Base-by-base conservation (phyloP, 92 coral and sea anemone genomes). In the Porites lobata region DNA sequence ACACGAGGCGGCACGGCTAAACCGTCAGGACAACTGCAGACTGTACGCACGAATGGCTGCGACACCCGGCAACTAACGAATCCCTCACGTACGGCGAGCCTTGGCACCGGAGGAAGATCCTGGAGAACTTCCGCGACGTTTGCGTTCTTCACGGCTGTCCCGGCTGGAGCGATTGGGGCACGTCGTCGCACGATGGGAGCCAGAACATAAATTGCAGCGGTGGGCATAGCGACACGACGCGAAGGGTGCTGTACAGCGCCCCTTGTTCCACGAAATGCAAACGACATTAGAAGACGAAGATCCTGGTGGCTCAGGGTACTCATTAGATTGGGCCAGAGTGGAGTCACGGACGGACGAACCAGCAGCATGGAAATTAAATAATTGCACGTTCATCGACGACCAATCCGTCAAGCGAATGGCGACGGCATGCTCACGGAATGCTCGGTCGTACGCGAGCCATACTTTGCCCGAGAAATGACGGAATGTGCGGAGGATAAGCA, bases 261-360 rank as follows among this genome's bases (percentile, higher is more conserved):
- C n/a, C 77, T 73, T 73, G 77, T 73, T 73, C 77, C 77, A 73
- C 26, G 77, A 73, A 73, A 73, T 73, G 26, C 77, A 73, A 0
- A 32, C 2, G 22, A 73, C 4, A 26, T n/a, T 22, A 22, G 24
- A 22, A 22, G 24, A 22, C 24, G 24, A 22, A 22, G 24, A 22
- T 22, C 24, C 24, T 22, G 24, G 24, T 22, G 24, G 24, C 24
- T 22, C 24, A 22, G 24, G 24, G 24, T 22, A 22, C 24, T 22
- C 24, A 22, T 22, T 22, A 22, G 24, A 22, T 22, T 22, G 24
- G 24, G 24, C 24, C 24, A 22, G 24, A 0, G 24, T 22, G 24
- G 24, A 22, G 24, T 22, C 24, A 22, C 24, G 24, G 24, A 22
- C 24, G 2, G 80, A 43, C 43, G 80, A 20, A 8, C 80, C 51